Evolutionary conservation across 2,888 invertebrate genomes (phyloP).

Genomic region (Apamea monoglypha): DNA sequence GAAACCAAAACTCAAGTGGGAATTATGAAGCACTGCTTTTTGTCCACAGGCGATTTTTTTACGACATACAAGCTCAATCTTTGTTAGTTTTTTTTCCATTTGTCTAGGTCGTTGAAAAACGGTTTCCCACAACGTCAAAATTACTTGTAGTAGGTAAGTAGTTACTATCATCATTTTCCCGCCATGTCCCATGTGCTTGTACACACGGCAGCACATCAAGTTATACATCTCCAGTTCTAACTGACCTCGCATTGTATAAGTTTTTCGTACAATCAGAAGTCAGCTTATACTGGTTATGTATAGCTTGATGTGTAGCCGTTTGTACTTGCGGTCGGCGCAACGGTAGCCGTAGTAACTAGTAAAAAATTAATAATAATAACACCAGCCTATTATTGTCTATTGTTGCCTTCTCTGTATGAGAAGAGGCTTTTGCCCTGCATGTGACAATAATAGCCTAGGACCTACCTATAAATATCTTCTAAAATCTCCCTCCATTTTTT

Average conservation of each 20-base stretch:
- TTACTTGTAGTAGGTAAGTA: neutral
- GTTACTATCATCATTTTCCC: neutral
- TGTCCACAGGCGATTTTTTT: neutral
- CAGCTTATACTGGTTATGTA: too few relatives aligned
- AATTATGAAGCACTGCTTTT: neutral
- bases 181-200: too few relatives aligned
- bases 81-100: neutral
- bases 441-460: neutral
- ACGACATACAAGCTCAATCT: neutral
- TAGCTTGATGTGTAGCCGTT: too few relatives aligned
- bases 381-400: neutral
- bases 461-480: neutral
- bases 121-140: neutral
- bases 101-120: neutral
- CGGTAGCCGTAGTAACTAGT: too few relatives aligned
- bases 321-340: too few relatives aligned
- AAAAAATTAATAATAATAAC: neutral
- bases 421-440: neutral
- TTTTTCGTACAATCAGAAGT: too few relatives aligned
- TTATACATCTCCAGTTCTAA: too few relatives aligned
- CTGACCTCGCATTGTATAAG: too few relatives aligned
- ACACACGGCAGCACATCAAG: too few relatives aligned
- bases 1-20: neutral
- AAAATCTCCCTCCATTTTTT: slow-evolving; percentile 6
- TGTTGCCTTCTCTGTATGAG: neutral